Evolutionary conservation across 2,797 vertebrate genomes (phyloP), one percentile per base, ranked within the genome.

Genomic region (Sebastes alutus): DNA sequence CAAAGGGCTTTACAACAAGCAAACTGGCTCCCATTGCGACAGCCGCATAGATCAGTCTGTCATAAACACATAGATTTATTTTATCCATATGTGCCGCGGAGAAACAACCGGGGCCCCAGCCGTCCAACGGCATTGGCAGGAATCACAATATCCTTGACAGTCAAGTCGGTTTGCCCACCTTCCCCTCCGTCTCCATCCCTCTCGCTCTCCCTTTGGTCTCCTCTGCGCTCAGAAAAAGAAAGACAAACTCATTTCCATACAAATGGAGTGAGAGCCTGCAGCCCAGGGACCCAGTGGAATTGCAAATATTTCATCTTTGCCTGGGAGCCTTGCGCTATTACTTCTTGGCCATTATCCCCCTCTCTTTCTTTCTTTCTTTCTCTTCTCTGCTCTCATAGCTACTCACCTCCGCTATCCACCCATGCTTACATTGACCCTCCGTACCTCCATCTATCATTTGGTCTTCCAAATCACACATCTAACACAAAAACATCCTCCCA

Each of bases 241-340:
- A 95, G 93, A 94, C 94, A 95, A 95, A 95, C 95, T 96, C 77
- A 96, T 96, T 96, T 96, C 95, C 95, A 96, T 96, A 96, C 95
- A 96, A 96, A 96, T 96, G 94, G 95, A 95, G 95, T 94, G 94
- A 92, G 91, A 94, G 93, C 91, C 93, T 80, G 93, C 91, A 94
- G 94, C 93, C 91, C 80, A 87, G 94, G 91, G 91, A 94, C 93
- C 92, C 90, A 77, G 91, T 85, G 95, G 94, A 95, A 96, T 96
- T 95, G 93, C 94, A 96, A 96, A 96, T 96, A 95, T 96, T 96
- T 96, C 94, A 95, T 96, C 94, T 95, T 94, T 93, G 93, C 93
- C 94, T 94, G 86, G 90, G 82, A 95, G 93, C 89, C 77, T 78
- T 55, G 73, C 70, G 81, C 92, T 91, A 91, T 95, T 92, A 93